Evolutionary conservation across 2,888 invertebrate species (phyloP), one percentile per base, ranked within the genome.

Genomic region (Melolontha melolontha): DNA sequence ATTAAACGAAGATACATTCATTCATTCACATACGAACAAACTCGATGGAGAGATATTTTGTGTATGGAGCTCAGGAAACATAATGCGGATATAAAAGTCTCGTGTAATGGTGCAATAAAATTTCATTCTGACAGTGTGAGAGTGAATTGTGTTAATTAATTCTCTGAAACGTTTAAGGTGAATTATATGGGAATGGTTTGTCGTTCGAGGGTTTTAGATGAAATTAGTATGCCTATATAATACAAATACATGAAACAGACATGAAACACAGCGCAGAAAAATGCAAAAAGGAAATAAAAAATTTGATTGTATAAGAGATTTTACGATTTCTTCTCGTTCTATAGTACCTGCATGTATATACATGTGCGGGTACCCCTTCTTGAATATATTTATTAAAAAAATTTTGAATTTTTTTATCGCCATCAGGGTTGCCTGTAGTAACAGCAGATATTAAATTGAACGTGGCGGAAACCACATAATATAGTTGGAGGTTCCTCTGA

Each of bases 131-230:
- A 59, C 59, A 59, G 59, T 59, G 59, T 59, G 59, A 47, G 47
- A 47, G 47, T 59, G 59, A 59, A 59, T 47, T 59, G 59, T 47
- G 59, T 59, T 59, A 59, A 59, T 59, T 59, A 59, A 59, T 59
- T 59, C 59, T 29, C n/a, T 44, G 59, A 59, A 59, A 59, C 59
- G 59, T 59, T 59, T 59, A 59, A 59, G 59, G 59, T 59, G 59
- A 59, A 59, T 59, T 59, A 59, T 59, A 59, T 59, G 59, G 59
- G 59, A 59, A 47, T 44, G 29, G 59, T 34, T 59, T 59, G 44
- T 44, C 29, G 59, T 59, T 59, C 29, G 47, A 59, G 47, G 34
- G 47, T 14, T 29, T 14, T 34, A 44, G 59, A 59, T 29, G 29
- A 59, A 59, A 59, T 29, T 29, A 22, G 22, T 22, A 22, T 22